These are phyloP conservation scores for Centropus bengalensis DNA, from an alignment of 2,113 vertebrate genomes.

Conservation along the genomic window DNA sequence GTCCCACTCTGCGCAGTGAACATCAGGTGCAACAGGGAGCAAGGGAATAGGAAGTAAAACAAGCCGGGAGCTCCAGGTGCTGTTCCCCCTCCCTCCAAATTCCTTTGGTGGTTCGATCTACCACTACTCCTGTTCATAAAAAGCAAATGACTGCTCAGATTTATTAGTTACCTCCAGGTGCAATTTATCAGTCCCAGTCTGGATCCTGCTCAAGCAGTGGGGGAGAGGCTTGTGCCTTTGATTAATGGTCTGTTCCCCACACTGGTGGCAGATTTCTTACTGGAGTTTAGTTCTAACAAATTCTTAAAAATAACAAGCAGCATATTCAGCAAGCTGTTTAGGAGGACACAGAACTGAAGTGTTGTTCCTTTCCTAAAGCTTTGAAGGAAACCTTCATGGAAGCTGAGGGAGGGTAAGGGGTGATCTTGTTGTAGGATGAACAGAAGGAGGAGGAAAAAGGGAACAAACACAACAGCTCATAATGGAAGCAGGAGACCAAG, in stretches of 20 bases:
- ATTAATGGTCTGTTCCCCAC: slow-evolving; percentile 49
- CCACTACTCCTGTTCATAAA: slow-evolving; percentile 49
- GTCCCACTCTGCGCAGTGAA: background rate
- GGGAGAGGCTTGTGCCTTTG: slow-evolving; percentile 34
- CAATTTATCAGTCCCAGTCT: slow-evolving; percentile 65
- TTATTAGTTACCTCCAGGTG: slow-evolving; percentile 72
- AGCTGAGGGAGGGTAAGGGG: background rate
- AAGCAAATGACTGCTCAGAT: slow-evolving; percentile 68
- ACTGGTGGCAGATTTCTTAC: slow-evolving; percentile 64
- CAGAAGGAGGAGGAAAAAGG: background rate
- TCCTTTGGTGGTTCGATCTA: slow-evolving; percentile 8
- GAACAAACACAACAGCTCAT: background rate
- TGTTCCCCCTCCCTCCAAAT: slow-evolving; percentile 13
- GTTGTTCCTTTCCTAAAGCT: background rate
- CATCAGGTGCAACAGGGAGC: background rate
- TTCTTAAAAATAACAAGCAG: slow-evolving; percentile 68
- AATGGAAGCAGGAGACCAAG: background rate
- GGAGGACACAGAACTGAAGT: background rate
- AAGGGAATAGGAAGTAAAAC: background rate
- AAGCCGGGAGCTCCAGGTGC: background rate
- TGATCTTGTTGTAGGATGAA: background rate
- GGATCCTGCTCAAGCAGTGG: slow-evolving; percentile 24
- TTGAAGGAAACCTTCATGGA: background rate
- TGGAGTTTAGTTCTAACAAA: slow-evolving; percentile 59
- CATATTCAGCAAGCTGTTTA: background rate